Base-by-base conservation (phyloP, 35 echinoderm and acorn worm genomes). In the Stichopus chloronotus region DNA sequence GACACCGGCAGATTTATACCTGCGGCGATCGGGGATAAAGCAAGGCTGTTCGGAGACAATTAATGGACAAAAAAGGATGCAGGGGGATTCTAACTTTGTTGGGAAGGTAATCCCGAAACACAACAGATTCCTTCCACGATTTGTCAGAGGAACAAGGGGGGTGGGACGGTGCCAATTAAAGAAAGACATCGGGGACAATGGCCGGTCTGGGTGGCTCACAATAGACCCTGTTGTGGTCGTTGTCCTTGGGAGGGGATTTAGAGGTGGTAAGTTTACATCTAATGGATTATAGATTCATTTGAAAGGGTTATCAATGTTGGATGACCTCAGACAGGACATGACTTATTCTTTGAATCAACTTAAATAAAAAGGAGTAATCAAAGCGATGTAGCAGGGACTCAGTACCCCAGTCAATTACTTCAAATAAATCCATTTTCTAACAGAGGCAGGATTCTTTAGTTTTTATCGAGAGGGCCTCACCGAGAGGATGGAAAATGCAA, bases 181-280 rank as follows among this genome's bases (percentile, higher is more conserved):
- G 80, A 52, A 52, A 83, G 80, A 83, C n/a, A 55, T 55, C 80
- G n/a, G 55, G 80, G 12, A 83, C 25, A 43, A 83, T 53, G n/a
- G 43, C 17, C 8, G 0, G 17, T 14, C 52, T 12, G 53, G 61
- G 61, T 65, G 11, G 11, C 11, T 14, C 61, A 65, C 19, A 65
- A 65, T 14, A 19, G 61, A 65, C 61, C 19, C 11, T 11, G 61
- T 19, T 14, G 5, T 17, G 10, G 43, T 83, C 80, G 43, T 55
- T 55, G 80, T 83, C 80, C 80, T 83, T 83, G 80, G 9, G 80
- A 83, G 80, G 52, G 80, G 80, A 83, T 83, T 65, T 83, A 19
- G 13, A 83, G 80, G 80, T 83, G 80, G 80, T 83, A 83, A 83
- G 80, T 83, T 83, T 83, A 83, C 80, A 83, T 83, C 80, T 83